Percentiles rank a stretch among this genome's conserved stretches.
phyloP scores from a whole-genome alignment of 2,888 invertebrate species.

The Sepiola atlantica region DNA sequence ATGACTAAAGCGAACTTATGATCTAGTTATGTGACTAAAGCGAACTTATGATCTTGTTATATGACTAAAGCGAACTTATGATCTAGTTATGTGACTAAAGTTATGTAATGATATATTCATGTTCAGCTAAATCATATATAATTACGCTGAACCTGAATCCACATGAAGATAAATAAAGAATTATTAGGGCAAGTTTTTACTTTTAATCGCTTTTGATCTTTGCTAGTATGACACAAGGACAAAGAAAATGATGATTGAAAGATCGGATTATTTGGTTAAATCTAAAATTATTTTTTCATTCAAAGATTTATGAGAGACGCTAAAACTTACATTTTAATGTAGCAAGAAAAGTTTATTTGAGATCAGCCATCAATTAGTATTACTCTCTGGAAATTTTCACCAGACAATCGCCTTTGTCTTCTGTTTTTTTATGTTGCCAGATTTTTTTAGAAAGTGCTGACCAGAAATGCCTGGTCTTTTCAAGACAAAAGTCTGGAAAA shows the following conservation, averaged over 20 bases:
- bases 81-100: too few relatives aligned
- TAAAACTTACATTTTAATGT: background rate
- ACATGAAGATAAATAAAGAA: background rate
- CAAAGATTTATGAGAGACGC: too few relatives aligned
- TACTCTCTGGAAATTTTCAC: background rate
- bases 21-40: too few relatives aligned
- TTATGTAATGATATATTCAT: too few relatives aligned
- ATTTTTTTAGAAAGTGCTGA: background rate
- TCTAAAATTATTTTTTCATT: too few relatives aligned
- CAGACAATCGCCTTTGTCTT: background rate
- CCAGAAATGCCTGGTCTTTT: background rate
- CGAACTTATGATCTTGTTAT: too few relatives aligned
- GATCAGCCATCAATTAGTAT: background rate
- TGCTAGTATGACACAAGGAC: background rate
- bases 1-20: too few relatives aligned
- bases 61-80: too few relatives aligned
- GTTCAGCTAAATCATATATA: background rate
- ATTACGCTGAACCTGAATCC: background rate
- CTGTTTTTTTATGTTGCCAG: background rate
- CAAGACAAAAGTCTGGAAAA: background rate
- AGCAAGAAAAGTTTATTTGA: background rate
- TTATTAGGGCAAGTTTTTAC: background rate
- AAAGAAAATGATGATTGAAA: background rate
- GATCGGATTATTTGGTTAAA: too few relatives aligned
- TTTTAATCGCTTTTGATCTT: background rate